Conservation (phyloP, 2,888 invertebrate genomes). For the Timema podura region DNA sequence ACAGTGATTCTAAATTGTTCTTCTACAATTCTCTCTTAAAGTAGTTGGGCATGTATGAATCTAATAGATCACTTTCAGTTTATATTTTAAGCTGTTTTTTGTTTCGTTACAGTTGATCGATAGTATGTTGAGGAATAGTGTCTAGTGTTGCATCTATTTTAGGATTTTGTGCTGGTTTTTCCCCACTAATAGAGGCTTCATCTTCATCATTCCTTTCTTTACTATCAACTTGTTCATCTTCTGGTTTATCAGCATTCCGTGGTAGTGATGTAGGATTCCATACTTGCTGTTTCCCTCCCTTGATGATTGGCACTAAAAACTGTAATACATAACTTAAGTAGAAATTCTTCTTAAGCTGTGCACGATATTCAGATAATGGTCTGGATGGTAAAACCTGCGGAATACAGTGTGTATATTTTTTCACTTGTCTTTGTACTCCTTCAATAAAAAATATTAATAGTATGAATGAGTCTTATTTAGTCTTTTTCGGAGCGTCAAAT, state of each 20-base stretch:
- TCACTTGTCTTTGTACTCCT: conserved; percentile 5
- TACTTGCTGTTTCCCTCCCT: background rate
- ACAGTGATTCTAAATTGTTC: background rate
- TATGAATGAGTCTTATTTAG: background rate
- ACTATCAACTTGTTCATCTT: background rate
- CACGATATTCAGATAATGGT: background rate
- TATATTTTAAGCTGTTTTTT: background rate
- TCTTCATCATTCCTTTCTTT: background rate
- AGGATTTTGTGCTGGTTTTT: background rate
- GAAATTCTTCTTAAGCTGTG: background rate
- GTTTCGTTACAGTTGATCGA: background rate
- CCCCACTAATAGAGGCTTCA: background rate
- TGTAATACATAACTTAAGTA: background rate
- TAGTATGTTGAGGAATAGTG: background rate
- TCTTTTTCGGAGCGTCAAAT: background rate
- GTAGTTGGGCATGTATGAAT: background rate
- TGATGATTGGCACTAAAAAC: background rate
- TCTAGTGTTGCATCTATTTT: background rate
- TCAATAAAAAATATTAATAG: background rate
- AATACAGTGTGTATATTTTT: background rate
- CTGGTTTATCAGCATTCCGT: background rate
- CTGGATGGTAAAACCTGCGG: background rate
- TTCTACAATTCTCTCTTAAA: background rate
- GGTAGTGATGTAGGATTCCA: background rate
- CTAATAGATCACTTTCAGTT: background rate